Base-by-base conservation (phyloP, 2,113 vertebrate genomes). In the Neopipo cinnamomea region DNA sequence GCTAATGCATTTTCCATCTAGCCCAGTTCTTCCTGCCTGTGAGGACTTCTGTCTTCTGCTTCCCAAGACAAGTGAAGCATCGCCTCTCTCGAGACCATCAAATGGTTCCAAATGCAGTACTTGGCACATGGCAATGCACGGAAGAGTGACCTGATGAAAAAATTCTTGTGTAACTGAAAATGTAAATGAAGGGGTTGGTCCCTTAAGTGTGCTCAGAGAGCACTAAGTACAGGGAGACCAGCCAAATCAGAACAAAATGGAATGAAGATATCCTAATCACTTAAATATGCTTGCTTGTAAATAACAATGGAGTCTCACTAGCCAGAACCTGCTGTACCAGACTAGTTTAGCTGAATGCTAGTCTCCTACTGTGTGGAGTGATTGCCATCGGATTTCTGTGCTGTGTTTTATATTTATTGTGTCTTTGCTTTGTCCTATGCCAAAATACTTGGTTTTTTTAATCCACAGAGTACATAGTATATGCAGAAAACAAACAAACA, bases 271-370 rank as follows among this genome's bases (percentile, higher is more conserved):
- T 86, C 42, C 65, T 92, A 92, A 81, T 50, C 17, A 6, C 72
- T 88, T 77, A 91, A 94, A 91, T 84, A 74, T 63, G 42, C 47
- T 77, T 80, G 8, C 79, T 81, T 55, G 42, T 55, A 94, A 80
- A 83, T 84, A 39, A 93, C 91, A 93, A 80, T 70, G 72, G 63
- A 74, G 72, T 33, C 59, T 74, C 2, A 4, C 83, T 50, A 70
- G 79, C 72, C 88, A 91, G 79, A 90, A 93, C 94, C 85, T 90
- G 72, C 75, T 88, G 82, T 76, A 80, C 79, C 75, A 92, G 49
- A 80, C 22, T 79, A 42, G 59, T 90, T 94, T 58, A 90, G 71
- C 63, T 92, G 41, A 86, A 71, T 73, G 41, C 2, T 1, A 27
- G 15, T 23, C 46, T 91, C 44, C 82, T 83, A 1, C 58, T 80